Base-by-base conservation (phyloP, 2,888 invertebrate species). In the Eupithecia vulgata region DNA sequence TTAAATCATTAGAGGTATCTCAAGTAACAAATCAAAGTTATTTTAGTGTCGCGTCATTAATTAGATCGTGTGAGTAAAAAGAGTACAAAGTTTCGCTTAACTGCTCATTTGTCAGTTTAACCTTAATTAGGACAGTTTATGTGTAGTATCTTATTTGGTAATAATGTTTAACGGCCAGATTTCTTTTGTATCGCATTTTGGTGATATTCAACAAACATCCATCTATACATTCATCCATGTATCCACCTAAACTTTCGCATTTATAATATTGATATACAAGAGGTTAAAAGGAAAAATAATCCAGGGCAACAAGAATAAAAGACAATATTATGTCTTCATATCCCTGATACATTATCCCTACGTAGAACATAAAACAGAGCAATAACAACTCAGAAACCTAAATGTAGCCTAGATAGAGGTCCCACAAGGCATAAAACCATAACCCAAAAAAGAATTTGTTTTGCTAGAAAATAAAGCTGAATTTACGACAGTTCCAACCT, bases 41-140 rank as follows among this genome's bases (percentile, higher is more conserved):
- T 92, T 92, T 91, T 84, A 83, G 90, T 88, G 84, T 81, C 83
- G 81, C 78, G 81, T 89, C 90, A 93, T 93, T 92, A 91, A 85
- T 92, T 91, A 91, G 90, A 89, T 83, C 77, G 81, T 86, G 84
- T 83, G 87, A 88, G 88, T 87, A 88, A 84, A 88, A 86, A 84
- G 83, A 84, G 86, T 86, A 86, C 87, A 88, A 85, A 90, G 86
- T 82, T 82, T 79, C 81, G 78, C 81, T 84, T 82, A 84, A 83
- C 83, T 80, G 81, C 79, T 78, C 88, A 88, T 88, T 89, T 86
- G 86, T 88, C 90, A 85, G 80, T 81, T 84, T 80, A 79, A 80
- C 82, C 81, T 82, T 88, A 88, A 88, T 88, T 88, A 84, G 86
- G 82, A 82, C 81, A 81, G 81, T 83, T 86, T 83, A 81, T 57